Evolutionary conservation across 1,140 invertebrate genomes (phyloP), one percentile per base, ranked within the genome.

Genomic region (Drosophila arizonae): DNA sequence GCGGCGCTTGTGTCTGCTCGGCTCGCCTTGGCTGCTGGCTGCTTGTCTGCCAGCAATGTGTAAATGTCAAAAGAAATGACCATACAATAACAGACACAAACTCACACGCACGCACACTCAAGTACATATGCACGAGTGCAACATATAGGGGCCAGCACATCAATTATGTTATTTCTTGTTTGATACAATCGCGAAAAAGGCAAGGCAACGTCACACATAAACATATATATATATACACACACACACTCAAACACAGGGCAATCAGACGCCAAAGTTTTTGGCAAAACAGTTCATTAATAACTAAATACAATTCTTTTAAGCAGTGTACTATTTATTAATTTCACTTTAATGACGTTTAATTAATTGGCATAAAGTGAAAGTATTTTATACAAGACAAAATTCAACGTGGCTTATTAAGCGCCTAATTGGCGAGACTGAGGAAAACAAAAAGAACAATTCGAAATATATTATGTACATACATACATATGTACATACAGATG

Each of bases 101-200:
- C 30, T 1, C 5, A 9, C 33, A 9, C 6, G 6, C 43, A 45
- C 13, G 2, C 43, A 45, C 15, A 17, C 43, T 15, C 43, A 45
- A 45, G 15, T 17, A 17, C 43, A 8, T 46, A 17, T 17, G 6
- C 36, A 48, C 15, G 56, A 72, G 45, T 21, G 69, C 57, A 66
- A 48, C 73, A 65, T 63, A 85, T 80, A 75, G 77, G 77, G 81
- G 74, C 77, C 81, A 85, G 45, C 81, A 85, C 81, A 84, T 84
- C 85, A 81, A 88, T 89, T 89, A 84, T 87, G 79, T 87, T 69
- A 77, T 79, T 84, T 88, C 72, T 84, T 72, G 67, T 77, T 77
- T 89, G 85, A 88, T 88, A 84, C 80, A 80, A 87, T 88, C 80
- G 67, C 54, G 57, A 77, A 76, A 80, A 71, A 72, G 69, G 43